Evolutionary conservation across 1,140 invertebrate genomes (phyloP).

Genomic region (Drosophila sucinea): DNA sequence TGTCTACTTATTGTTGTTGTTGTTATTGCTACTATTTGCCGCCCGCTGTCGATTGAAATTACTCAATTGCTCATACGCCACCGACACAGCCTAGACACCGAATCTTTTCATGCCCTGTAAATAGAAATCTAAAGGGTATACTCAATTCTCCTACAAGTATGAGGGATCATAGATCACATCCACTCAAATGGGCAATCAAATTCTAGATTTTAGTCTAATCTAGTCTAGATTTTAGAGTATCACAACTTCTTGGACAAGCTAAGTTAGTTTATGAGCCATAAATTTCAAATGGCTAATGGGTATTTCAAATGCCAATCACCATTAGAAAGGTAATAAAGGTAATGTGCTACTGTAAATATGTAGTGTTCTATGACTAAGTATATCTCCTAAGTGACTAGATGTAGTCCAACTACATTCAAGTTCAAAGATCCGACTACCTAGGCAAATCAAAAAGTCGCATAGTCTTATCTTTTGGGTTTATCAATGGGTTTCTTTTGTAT

Average conservation of each 20-base stretch:
- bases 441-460: too few relatives aligned
- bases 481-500: neutral
- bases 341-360: neutral
- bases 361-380: neutral
- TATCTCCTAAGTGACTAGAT: too few relatives aligned
- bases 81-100: constrained; percentile 14
- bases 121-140: neutral
- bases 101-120: neutral
- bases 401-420: too few relatives aligned
- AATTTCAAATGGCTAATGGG: neutral
- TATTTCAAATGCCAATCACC: neutral
- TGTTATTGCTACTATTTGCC: constrained; percentile 19
- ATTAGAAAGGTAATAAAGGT: neutral
- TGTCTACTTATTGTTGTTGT: constrained; percentile 34
- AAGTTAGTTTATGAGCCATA: neutral
- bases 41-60: constrained; percentile 64
- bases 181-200: too few relatives aligned
- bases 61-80: constrained; percentile 80
- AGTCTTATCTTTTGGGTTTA: too few relatives aligned
- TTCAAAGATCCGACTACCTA: neutral
- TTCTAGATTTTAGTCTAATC: too few relatives aligned
- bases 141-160: neutral
- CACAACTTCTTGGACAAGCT: neutral
- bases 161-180: too few relatives aligned
- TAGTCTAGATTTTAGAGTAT: neutral